A percentile compares a stretch with the other conserved stretches of the same genome.
Conservation (phyloP, 2,113 vertebrate genomes). For the Opisthocomus hoazin region DNA sequence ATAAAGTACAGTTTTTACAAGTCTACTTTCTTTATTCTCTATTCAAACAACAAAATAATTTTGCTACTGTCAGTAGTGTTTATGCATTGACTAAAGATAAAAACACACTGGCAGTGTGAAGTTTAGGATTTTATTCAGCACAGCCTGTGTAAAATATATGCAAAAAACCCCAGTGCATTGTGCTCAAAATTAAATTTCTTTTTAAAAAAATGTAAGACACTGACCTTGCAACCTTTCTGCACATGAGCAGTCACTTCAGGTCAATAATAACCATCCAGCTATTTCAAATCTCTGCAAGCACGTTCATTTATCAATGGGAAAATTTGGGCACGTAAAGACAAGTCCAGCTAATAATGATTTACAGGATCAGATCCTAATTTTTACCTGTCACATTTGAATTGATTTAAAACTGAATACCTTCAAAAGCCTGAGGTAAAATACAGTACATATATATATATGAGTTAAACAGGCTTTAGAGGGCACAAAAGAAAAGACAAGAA, state of each 20-base stretch:
- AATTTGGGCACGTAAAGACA: not conserved
- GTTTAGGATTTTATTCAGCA: not conserved
- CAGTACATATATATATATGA: not conserved
- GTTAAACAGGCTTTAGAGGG: not conserved
- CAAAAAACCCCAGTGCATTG: accelerated
- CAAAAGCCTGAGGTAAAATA: not conserved
- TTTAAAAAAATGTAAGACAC: accelerated
- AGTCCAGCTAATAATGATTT: not conserved
- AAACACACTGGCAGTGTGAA: not conserved
- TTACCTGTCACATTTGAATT: not conserved
- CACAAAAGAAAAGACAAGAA: not conserved
- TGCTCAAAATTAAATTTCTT: not conserved
- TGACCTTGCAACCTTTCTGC: not conserved
- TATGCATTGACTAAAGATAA: not conserved
- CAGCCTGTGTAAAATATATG: not conserved
- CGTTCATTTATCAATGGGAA: not conserved
- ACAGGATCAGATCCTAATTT: not conserved
- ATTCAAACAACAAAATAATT: not conserved
- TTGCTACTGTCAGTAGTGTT: not conserved
- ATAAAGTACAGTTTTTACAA: constrained; percentile 6
- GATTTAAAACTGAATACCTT: not conserved
- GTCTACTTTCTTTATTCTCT: constrained; percentile 10
- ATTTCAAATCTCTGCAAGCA: not conserved
- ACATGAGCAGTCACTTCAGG: not conserved
- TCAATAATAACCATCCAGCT: not conserved